Evolutionary conservation across 2,888 invertebrate species (phyloP), one percentile per base, ranked within the genome.

Genomic region (Agrochola lota): DNA sequence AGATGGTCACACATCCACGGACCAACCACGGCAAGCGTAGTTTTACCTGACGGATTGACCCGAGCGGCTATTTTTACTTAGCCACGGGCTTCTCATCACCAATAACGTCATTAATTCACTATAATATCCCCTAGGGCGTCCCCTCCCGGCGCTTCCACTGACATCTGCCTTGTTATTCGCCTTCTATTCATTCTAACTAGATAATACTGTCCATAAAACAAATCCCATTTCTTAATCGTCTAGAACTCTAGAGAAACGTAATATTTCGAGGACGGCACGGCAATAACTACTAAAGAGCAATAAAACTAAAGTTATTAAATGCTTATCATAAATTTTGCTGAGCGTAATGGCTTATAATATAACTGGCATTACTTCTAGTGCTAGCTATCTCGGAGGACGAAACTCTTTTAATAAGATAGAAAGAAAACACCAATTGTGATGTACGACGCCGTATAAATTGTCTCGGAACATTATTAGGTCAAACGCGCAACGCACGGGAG

Each of bases 251-350:
- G 26, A 73, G 59, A 57, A 69, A 35, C 6, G 40, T 55, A 55
- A 71, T 71, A 84, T 69, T 64, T 49, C 43, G 52, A 43, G 15
- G 60, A 80, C 74, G 79, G 59, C 15, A n/a, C 35, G 20, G 71
- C 69, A 80, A 83, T 80, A 75, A 82, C 67, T 55, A 62, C 69
- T 71, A 46, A 63, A 62, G 17, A 55, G 52, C 62, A 83, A 81
- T 83, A 85, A 85, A 83, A 85, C 85, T 81, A 67, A 84, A 59
- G 72, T 85, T 85, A 82, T 72, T 85, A 84, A 84, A 82, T 59
- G 83, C 23, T 81, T 78, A 85, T 74, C 86, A 85, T 85, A 85
- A 78, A 84, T 85, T 72, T 52, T 52, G 23, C 20, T 35, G 62
- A 55, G 26, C 64, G 62, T 78, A 85, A 77, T 81, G 73, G 73